These are phyloP conservation scores for Vombatus ursinus DNA, from an alignment of 2,113 vertebrate genomes.

Conservation along the genomic window DNA sequence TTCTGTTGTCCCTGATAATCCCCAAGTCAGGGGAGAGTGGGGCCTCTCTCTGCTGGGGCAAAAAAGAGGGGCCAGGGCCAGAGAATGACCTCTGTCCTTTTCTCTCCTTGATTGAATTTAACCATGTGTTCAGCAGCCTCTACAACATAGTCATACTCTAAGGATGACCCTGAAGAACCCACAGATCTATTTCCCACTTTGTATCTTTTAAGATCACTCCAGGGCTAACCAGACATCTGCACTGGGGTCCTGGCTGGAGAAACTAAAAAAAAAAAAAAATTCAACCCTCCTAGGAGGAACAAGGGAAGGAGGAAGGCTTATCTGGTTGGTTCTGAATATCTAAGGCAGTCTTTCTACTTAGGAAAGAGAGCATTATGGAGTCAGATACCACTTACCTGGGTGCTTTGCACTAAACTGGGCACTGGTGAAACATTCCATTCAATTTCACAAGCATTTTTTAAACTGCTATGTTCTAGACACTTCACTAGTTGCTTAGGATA, in stretches of 20 bases:
- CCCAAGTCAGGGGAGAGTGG: constrained; percentile 65
- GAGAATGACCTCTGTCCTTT: constrained; percentile 65
- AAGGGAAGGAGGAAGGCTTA: neutral
- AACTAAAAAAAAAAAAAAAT: constrained; percentile 42
- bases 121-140: constrained; percentile 30
- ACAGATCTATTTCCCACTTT: constrained; percentile 5
- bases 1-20: constrained; percentile 72
- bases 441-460: neutral
- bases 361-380: neutral
- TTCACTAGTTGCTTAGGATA: neutral
- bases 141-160: constrained; percentile 34
- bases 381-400: neutral
- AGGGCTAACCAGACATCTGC: neutral
- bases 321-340: neutral
- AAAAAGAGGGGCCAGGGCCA: constrained; percentile 57
- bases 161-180: neutral
- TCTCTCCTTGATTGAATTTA: constrained; percentile 75
- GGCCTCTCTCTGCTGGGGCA: constrained; percentile 61
- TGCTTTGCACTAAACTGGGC: neutral
- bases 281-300: neutral
- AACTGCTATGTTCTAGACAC: neutral
- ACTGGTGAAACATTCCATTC: neutral
- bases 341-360: neutral
- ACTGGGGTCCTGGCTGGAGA: neutral
- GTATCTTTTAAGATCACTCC: constrained; percentile 22